Evolutionary conservation across 2,888 invertebrate genomes (phyloP).

Genomic region (Epicampocera succincta): DNA sequence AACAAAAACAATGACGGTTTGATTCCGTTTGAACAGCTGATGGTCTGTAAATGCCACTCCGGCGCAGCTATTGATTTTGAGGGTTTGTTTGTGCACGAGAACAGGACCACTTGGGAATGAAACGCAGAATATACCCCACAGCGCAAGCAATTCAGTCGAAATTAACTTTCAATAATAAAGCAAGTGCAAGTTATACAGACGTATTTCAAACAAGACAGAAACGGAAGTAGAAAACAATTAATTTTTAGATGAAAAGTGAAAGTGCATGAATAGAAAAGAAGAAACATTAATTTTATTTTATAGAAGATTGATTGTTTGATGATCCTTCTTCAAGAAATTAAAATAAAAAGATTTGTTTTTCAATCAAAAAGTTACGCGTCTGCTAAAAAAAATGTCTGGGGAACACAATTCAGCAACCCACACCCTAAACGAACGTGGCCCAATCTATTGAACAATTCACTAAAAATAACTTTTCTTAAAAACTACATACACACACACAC

Average conservation of each 20-base stretch:
- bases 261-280: background rate
- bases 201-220: constrained; percentile 26
- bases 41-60: constrained; percentile 66
- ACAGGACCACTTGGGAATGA: too few relatives aligned
- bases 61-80: constrained; percentile 73
- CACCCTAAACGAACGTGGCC: constrained; percentile 39
- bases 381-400: background rate
- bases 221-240: constrained; percentile 7
- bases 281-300: too few relatives aligned
- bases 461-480: constrained; percentile 46
- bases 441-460: constrained; percentile 36
- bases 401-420: constrained; percentile 44
- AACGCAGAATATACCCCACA: constrained; percentile 44
- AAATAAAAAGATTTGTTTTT: too few relatives aligned
- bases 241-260: constrained; percentile 15
- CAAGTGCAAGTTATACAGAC: constrained; percentile 63
- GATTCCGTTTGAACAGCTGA: constrained; percentile 72
- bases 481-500: background rate
- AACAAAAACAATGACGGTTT: constrained; percentile 59
- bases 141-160: constrained; percentile 51
- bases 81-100: constrained; percentile 45
- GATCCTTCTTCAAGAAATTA: too few relatives aligned
- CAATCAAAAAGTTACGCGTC: constrained; percentile 7
- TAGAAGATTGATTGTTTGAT: too few relatives aligned
- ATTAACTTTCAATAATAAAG: constrained; percentile 42